A percentile compares a stretch with the other conserved stretches of the same genome.
These are phyloP conservation scores for Lophura nycthemera DNA, from an alignment of 2,113 vertebrate genomes.

Conservation along the genomic window DNA sequence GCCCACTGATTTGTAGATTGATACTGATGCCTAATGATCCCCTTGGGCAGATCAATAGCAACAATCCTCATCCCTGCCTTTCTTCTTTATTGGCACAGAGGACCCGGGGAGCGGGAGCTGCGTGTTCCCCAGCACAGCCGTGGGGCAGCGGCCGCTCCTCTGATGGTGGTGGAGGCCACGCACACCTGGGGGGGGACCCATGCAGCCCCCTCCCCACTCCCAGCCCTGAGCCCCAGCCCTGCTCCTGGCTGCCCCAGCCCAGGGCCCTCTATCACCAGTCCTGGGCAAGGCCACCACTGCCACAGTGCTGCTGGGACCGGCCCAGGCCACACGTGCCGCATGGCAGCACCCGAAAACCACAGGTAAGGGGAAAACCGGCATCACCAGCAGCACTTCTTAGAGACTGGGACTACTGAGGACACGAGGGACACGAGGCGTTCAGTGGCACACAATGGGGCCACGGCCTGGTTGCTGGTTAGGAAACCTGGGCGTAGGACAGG, in stretches of 20 bases:
- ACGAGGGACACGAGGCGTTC: accelerated
- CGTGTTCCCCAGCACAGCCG: not conserved
- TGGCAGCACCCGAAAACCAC: not conserved
- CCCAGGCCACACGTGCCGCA: not conserved
- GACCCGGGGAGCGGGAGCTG: conserved; percentile 69
- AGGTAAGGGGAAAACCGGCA: accelerated
- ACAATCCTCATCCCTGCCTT: conserved; percentile 97
- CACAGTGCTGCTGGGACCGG: accelerated
- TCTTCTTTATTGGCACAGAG: conserved; percentile 93
- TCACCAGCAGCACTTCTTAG: too few relatives aligned
- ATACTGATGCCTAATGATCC: conserved; percentile 99
- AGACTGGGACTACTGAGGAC: not conserved
- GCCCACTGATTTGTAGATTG: conserved; percentile 97
- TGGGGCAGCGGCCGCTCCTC: not conserved
- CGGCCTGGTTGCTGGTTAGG: not conserved
- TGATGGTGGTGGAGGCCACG: accelerated
- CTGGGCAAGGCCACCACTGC: not conserved
- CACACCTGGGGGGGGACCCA: too few relatives aligned
- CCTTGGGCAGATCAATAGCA: conserved; percentile 99
- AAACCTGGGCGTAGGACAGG: not conserved
- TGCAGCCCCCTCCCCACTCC: too few relatives aligned
- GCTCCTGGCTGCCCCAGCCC: not conserved
- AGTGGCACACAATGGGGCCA: not conserved
- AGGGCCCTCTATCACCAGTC: not conserved
- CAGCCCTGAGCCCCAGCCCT: accelerated